Base-by-base conservation (phyloP, 2,113 vertebrate species). In the Burhinus oedicnemus region DNA sequence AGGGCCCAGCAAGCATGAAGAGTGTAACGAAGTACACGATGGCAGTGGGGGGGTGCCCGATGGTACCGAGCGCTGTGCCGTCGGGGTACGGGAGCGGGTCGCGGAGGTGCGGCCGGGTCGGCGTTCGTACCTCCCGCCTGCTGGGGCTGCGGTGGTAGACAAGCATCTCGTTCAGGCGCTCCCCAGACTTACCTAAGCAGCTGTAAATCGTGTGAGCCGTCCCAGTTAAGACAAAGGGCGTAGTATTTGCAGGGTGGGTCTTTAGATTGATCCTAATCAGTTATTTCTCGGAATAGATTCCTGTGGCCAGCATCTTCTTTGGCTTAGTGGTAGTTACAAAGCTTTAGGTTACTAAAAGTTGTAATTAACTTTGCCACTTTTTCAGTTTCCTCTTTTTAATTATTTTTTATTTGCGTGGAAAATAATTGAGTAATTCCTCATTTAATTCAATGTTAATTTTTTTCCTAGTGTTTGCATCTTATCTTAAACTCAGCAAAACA, bases 51-150 rank as follows among this genome's bases (percentile, higher is more conserved):
- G 15, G 49, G 52, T 32, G 36, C 14, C n/a, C 5, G 17, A 12
- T 19, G 51, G 42, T 7, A 16, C 19, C 51, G 44, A 30, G 52
- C 8, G 12, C 10, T 47, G 19, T 65, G 40, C 30, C 19, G 4
- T 13, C 3, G 5, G 55, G 38, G 18, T 17, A 7, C 15, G 30
- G 1, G 4, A 20, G 34, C 6, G 8, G 8, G 26, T 20, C 1
- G 3, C 6, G 25, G 49, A 27, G 72, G 40, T 29, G 40, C 27
- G 8, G 72, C 32, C 4, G 36, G 20, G 22, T 11, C 4, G 12
- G 8, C 34, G 15, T 11, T 32, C 0, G 10, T 8, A 20, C 36
- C 32, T 54, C 9, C 3, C 26, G 49, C 23, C 30, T 15, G 25
- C 47, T 40, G 3, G 19, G 19, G 54, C 62, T 61, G 55, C 51